Evolutionary conservation across 2,888 invertebrate genomes (phyloP), one percentile per base, ranked within the genome.

Genomic region (Leptopterna dolabrata): DNA sequence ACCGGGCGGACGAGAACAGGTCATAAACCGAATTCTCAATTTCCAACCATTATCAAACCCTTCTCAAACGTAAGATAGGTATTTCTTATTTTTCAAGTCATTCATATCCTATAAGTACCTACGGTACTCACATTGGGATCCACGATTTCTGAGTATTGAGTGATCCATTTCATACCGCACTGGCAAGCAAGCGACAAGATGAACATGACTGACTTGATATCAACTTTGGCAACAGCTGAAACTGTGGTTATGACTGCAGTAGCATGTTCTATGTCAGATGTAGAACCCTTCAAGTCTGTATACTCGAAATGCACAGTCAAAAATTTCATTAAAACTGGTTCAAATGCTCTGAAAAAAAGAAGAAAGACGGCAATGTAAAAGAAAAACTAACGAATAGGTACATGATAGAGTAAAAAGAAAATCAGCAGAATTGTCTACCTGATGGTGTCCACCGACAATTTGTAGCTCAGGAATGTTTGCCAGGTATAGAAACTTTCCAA

Each of bases 281-380:
- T 92, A 0, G 94, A 93, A 36, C 92, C 92, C 90, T 92, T 92
- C 19, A 94, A 90, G 91, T 93, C 92, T 30, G 94, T 94, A 2
- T 93, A 93, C 89, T 93, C 92, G 0, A 93, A 92, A 91, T 95
- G 95, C 90, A 93, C 94, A 89, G 94, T 93, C 45, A 95, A 91
- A 82, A 93, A 92, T 88, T 93, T 93, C 81, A 94, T 91, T 78
- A 95, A 91, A 51, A 94, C 91, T 14, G 94, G 94, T 89, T 93
- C 93, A n/a, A 94, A 89, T 36, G 92, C 91, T 51, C 93, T 93
- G 90, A 87, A 91, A 91, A 88, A 87, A 55, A 45, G 6, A n/a
- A 55, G 6, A 55, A 55, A 55, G 2, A 76, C 24, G 36, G 45
- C 19, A 30, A 30, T 30, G 24, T 27, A 63, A 84, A 9, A 41